Evolutionary conservation across 2,113 vertebrate species (phyloP).

Genomic region (Gymnogyps californianus): DNA sequence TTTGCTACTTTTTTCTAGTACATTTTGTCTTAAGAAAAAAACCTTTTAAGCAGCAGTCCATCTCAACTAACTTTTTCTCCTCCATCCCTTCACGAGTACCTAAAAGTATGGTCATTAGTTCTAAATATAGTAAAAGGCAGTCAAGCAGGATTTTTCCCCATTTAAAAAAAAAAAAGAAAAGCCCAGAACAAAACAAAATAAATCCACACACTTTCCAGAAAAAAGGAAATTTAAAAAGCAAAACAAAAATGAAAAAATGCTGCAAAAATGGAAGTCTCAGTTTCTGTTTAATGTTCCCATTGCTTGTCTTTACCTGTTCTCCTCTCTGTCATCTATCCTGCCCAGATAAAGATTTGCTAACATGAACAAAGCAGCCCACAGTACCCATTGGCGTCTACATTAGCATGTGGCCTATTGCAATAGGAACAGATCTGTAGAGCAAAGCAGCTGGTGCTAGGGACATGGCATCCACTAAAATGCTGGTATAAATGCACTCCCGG

Average conservation of each 20-base stretch:
- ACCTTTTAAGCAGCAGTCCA: not conserved
- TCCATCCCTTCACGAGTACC: not conserved
- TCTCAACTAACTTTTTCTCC: not conserved
- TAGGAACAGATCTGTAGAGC: not conserved
- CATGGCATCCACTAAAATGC: not conserved
- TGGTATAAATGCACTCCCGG: not conserved
- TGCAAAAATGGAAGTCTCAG: not conserved
- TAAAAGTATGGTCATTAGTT: not conserved
- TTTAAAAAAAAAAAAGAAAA: not conserved
- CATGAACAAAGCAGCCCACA: not conserved
- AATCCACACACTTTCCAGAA: not conserved
- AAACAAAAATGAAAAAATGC: not conserved
- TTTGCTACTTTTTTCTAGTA: conserved; percentile 46
- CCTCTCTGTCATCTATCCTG: not conserved
- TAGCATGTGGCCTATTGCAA: not conserved
- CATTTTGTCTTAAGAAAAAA: conserved; percentile 30
- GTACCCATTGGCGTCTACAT: not conserved
- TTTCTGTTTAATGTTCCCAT: not conserved
- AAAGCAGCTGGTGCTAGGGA: not conserved
- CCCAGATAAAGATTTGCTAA: not conserved
- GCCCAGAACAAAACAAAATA: not conserved
- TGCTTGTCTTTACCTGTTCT: not conserved
- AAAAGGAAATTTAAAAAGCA: not conserved
- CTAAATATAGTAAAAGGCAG: not conserved
- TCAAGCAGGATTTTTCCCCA: not conserved